Evolutionary conservation across 2,113 vertebrate species (phyloP).

Genomic region (Anas platyrhynchos): DNA sequence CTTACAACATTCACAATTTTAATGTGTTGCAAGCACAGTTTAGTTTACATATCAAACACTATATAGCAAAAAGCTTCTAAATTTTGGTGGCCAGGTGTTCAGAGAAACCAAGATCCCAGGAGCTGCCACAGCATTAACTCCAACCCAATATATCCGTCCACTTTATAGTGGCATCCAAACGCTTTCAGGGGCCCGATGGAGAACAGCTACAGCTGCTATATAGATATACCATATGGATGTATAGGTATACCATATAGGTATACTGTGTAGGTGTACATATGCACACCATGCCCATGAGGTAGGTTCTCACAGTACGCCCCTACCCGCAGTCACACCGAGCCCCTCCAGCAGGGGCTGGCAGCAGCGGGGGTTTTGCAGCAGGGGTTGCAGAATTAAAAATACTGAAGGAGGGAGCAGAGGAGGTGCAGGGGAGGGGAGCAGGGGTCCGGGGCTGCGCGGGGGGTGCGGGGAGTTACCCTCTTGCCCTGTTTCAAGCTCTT

Average conservation of each 20-base stretch:
- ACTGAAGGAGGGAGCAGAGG: too few species aligned
- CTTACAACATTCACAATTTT: neutral
- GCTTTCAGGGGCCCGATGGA: fast-evolving
- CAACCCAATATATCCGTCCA: too few species aligned
- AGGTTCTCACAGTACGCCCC: neutral
- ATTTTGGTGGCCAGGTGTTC: fast-evolving
- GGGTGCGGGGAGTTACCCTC: slow-evolving; percentile 24
- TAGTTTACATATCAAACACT: neutral
- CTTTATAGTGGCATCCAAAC: fast-evolving
- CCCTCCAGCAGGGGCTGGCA: too few species aligned
- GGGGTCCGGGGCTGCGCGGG: neutral
- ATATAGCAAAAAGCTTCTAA: neutral
- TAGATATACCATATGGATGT: too few species aligned
- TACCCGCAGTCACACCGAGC: neutral
- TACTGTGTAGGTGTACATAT: too few species aligned
- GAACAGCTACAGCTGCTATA: neutral
- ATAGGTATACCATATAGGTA: too few species aligned
- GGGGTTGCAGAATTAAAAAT: too few species aligned
- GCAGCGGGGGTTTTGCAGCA: too few species aligned
- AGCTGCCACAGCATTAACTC: neutral
- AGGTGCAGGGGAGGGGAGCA: too few species aligned
- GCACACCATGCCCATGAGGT: too few species aligned
- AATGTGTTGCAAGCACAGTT: neutral
- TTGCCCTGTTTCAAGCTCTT: slow-evolving; percentile 20
- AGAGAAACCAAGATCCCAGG: neutral